Conservation (phyloP, 1,140 invertebrate genomes). For the Lepidotrigona ventralis region DNA sequence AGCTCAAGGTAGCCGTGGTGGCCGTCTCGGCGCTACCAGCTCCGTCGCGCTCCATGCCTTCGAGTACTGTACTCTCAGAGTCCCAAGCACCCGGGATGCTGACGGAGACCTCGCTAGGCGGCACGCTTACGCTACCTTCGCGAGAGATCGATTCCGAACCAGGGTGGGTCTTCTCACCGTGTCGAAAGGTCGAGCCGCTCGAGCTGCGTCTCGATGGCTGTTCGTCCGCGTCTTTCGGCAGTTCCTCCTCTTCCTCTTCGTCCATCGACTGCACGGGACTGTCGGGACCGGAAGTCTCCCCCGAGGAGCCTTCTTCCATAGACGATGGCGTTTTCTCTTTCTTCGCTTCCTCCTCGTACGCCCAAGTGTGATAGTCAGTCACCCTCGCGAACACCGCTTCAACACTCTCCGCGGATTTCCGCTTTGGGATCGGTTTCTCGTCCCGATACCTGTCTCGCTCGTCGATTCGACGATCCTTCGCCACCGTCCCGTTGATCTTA, state of each 20-base stretch:
- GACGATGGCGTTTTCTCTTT: conserved; percentile 79
- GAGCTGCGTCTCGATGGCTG: conserved; percentile 72
- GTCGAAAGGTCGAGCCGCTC: conserved; percentile 73
- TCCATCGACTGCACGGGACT: conserved; percentile 88
- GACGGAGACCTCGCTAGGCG: conserved; percentile 75
- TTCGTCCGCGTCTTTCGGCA: conserved; percentile 71
- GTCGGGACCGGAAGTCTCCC: conserved; percentile 92
- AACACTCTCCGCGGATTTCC: conserved; percentile 74
- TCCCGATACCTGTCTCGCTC: conserved; percentile 66
- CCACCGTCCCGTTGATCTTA: conserved; percentile 70
- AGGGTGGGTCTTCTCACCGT: conserved; percentile 72
- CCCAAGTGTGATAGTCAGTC: conserved; percentile 80
- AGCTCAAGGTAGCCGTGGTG: conserved; percentile 73
- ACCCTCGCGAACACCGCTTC: conserved; percentile 79
- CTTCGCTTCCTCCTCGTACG: conserved; percentile 74
- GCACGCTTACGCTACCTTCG: conserved; percentile 77
- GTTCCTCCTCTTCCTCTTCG: conserved; percentile 70
- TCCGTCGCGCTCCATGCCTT: conserved; percentile 71
- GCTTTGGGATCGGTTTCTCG: conserved; percentile 75
- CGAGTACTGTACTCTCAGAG: conserved; percentile 74
- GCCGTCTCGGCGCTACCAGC: conserved; percentile 72
- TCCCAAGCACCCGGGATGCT: conserved; percentile 76
- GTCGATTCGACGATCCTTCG: conserved; percentile 66
- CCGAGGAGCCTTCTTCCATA: conserved; percentile 83
- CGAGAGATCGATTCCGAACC: conserved; percentile 73